phyloP scores from a whole-genome alignment of 1,140 invertebrate genomes.

The Archegozetes longisetosus region DNA sequence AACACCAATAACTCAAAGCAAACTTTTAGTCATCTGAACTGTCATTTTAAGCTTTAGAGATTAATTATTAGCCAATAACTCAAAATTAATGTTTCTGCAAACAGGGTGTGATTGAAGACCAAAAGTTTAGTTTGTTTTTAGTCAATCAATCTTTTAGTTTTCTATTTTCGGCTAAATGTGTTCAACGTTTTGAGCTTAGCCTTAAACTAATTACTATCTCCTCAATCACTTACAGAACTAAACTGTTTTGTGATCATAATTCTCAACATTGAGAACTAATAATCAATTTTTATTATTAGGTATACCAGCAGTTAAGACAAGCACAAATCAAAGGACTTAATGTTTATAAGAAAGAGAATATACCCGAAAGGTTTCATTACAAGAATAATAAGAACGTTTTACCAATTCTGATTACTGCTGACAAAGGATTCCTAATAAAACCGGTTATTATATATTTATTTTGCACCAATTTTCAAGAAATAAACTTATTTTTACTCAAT shows the following conservation, averaged over 20 bases:
- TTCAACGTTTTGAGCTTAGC: too few species aligned
- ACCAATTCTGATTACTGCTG: conserved; percentile 39
- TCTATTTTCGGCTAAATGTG: too few species aligned
- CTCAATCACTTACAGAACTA: neutral
- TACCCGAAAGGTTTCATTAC: conserved; percentile 41
- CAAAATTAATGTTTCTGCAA: too few species aligned
- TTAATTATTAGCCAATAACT: too few species aligned
- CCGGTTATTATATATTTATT: conserved; percentile 12
- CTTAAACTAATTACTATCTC: too few species aligned
- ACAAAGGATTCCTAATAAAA: conserved; percentile 33
- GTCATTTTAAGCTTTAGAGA: too few species aligned
- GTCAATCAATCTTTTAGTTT: too few species aligned
- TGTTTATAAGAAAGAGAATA: conserved; percentile 40
- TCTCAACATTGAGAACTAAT: too few species aligned
- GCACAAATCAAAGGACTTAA: conserved; percentile 33
- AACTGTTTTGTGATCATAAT: neutral
- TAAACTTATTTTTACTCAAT: neutral
- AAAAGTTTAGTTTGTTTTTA: too few species aligned
- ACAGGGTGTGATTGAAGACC: too few species aligned
- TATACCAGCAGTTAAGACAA: conserved; percentile 36
- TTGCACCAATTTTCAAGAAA: neutral
- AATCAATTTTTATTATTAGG: conserved; percentile 19
- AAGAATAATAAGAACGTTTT: conserved; percentile 40
- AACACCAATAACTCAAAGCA: too few species aligned
- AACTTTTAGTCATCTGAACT: too few species aligned